Conservation (phyloP, 2,888 invertebrate genomes). For the Sylvicola cinctus region DNA sequence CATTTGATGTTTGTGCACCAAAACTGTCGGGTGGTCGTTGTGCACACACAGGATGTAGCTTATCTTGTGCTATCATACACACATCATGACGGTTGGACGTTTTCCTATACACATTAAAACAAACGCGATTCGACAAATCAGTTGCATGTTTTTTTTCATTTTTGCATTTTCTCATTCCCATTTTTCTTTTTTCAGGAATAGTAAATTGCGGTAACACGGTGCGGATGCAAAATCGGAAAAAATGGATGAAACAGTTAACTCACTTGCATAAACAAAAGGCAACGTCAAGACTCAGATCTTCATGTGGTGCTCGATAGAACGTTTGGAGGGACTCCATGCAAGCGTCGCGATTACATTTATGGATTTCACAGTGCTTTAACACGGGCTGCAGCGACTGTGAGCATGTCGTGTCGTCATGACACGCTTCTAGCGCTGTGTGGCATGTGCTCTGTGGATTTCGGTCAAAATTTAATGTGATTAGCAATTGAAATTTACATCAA, state of each 20-base stretch:
- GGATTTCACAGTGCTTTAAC: constrained; percentile 58
- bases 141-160: neutral
- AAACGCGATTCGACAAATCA: neutral
- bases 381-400: constrained; percentile 62
- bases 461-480: constrained; percentile 12
- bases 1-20: constrained; percentile 27
- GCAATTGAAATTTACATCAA: no score
- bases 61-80: constrained; percentile 76
- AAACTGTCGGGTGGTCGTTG: constrained; percentile 45
- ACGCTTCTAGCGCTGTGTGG: constrained; percentile 62
- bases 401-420: constrained; percentile 65
- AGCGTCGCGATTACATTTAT: constrained; percentile 60
- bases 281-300: constrained; percentile 70
- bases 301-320: constrained; percentile 63
- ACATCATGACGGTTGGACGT: constrained; percentile 68
- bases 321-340: constrained; percentile 74
- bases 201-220: no score
- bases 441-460: constrained; percentile 52
- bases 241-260: constrained; percentile 21
- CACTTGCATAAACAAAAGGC: constrained; percentile 88
- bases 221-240: neutral
- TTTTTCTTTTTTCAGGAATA: no score
- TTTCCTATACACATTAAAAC: constrained; percentile 37
- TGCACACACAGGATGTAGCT: constrained; percentile 74
- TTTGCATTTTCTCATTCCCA: neutral